These are phyloP conservation scores for Rhipidura dahli DNA, from an alignment of 2,113 vertebrate genomes.

Conservation along the genomic window DNA sequence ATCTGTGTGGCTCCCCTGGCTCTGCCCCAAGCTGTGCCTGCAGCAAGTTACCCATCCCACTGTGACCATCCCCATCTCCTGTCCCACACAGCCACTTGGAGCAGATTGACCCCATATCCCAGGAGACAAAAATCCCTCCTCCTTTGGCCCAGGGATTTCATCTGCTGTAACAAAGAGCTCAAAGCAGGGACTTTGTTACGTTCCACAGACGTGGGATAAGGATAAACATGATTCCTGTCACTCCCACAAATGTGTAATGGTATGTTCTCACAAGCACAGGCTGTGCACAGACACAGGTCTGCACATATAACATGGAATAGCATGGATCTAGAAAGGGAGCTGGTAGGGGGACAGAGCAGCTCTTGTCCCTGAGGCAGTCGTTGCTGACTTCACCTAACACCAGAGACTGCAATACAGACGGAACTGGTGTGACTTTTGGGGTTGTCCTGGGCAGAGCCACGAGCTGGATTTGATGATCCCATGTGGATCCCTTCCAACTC, in stretches of 20 bases:
- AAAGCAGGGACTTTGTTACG: fast-evolving
- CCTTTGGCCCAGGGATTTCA: neutral
- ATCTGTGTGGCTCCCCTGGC: fast-evolving
- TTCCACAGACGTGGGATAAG: neutral
- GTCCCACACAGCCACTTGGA: fast-evolving
- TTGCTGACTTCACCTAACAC: neutral
- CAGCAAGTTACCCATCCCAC: neutral
- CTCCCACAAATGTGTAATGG: fast-evolving
- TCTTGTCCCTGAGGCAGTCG: neutral
- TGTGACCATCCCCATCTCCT: neutral
- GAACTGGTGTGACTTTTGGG: neutral
- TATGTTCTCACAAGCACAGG: neutral
- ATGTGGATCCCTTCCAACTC: neutral
- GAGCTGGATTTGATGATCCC: neutral
- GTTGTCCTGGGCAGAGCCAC: neutral
- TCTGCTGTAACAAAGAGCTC: neutral
- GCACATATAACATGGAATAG: fast-evolving
- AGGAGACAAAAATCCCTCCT: neutral
- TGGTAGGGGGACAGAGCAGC: neutral
- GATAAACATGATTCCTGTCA: neutral
- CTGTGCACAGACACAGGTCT: neutral
- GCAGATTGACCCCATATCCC: neutral
- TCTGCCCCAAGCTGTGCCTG: neutral
- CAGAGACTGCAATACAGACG: neutral
- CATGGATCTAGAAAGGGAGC: neutral